phyloP scores from a whole-genome alignment of 1,140 invertebrate species.

The Drosophila guanche region DNA sequence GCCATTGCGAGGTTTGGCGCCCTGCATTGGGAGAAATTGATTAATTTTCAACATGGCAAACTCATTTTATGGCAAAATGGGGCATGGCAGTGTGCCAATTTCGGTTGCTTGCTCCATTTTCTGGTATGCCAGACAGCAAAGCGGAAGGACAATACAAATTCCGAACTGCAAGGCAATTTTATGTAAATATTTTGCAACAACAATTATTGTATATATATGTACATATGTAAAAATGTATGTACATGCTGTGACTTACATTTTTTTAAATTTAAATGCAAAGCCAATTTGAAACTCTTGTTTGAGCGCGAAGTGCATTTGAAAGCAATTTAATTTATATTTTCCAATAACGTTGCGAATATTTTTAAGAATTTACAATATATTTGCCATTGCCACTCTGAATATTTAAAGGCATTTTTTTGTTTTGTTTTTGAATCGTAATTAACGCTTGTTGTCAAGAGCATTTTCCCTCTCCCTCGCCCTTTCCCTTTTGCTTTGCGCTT shows the following conservation, averaged over 20 bases:
- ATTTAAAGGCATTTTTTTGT: too few relatives aligned
- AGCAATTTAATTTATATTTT: too few relatives aligned
- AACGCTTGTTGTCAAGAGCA: conserved; percentile 6
- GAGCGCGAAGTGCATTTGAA: too few relatives aligned
- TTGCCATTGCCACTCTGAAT: too few relatives aligned
- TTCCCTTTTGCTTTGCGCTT: neutral
- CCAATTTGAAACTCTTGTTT: too few relatives aligned
- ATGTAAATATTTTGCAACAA: conserved; percentile 46
- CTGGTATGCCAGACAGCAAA: conserved; percentile 18
- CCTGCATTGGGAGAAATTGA: conserved; percentile 55
- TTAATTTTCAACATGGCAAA: conserved; percentile 71
- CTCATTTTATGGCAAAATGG: conserved; percentile 47
- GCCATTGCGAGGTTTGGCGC: conserved; percentile 44
- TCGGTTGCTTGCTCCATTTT: conserved; percentile 22
- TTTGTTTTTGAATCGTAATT: too few relatives aligned
- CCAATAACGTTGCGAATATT: too few relatives aligned
- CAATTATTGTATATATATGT: neutral
- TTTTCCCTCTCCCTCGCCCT: conserved; percentile 45
- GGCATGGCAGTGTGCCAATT: conserved; percentile 54
- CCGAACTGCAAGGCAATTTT: conserved; percentile 32
- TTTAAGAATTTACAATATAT: too few relatives aligned
- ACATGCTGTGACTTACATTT: neutral
- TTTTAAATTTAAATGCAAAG: neutral
- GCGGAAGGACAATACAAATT: conserved; percentile 4
- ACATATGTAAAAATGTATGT: too few relatives aligned